Conservation (phyloP, 2,113 vertebrate genomes). For the Bos indicus region DNA sequence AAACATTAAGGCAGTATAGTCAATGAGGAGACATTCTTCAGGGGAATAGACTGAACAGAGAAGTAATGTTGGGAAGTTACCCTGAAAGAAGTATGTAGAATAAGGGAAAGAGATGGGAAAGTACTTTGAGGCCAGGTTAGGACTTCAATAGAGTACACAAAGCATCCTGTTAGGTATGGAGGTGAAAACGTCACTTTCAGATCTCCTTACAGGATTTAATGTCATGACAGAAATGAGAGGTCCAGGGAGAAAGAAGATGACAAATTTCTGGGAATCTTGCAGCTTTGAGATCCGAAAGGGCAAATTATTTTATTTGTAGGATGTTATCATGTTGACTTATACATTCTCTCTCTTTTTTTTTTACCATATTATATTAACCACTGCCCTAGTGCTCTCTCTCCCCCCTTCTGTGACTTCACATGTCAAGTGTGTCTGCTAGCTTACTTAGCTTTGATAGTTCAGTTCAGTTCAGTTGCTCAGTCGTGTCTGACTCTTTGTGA, state of each 20-base stretch:
- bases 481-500: fast-evolving
- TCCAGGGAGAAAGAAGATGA: neutral
- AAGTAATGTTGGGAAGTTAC: neutral
- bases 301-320: neutral
- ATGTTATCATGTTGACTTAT: neutral
- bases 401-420: neutral
- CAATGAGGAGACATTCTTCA: neutral
- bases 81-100: neutral
- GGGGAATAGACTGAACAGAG: neutral
- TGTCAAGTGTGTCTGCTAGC: neutral
- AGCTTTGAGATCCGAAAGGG: neutral
- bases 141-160: neutral
- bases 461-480: too few species aligned
- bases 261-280: neutral
- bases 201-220: neutral
- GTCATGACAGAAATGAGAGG: neutral
- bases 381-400: neutral
- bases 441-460: neutral
- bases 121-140: neutral
- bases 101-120: neutral
- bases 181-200: neutral
- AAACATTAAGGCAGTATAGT: neutral
- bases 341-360: neutral
- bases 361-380: neutral
- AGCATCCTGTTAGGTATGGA: neutral